These are phyloP conservation scores for Patagioenas fasciata DNA, from an alignment of 2,113 vertebrate species.

Conservation along the genomic window DNA sequence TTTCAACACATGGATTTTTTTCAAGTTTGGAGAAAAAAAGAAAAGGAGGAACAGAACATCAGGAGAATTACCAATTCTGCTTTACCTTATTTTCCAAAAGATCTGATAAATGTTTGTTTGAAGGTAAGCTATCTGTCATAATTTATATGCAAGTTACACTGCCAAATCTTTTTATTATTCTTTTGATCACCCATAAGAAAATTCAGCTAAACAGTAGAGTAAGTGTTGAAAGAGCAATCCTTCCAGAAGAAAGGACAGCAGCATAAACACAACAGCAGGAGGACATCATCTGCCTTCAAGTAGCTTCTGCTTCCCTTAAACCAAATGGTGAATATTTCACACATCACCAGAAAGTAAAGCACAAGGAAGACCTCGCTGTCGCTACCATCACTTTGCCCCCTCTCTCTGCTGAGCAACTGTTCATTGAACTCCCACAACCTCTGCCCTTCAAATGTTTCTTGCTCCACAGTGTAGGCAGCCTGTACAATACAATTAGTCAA, in stretches of 20 bases:
- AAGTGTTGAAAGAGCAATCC: background rate
- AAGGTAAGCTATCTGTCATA: background rate
- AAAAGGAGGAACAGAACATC: too few relatives aligned
- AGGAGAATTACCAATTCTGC: background rate
- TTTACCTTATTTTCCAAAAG: background rate
- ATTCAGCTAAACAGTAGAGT: background rate
- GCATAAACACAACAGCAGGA: background rate
- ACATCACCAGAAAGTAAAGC: background rate
- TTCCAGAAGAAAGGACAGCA: background rate
- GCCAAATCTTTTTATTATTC: background rate
- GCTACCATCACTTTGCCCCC: background rate
- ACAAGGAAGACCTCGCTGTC: rapidly evolving
- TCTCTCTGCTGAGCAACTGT: background rate
- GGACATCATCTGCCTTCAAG: background rate
- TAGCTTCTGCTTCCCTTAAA: background rate
- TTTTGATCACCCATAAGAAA: background rate
- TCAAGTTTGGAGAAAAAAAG: background rate
- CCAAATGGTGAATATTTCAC: background rate
- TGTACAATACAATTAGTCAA: background rate
- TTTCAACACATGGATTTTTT: background rate
- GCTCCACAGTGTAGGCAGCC: background rate
- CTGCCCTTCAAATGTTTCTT: background rate
- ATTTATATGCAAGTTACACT: background rate
- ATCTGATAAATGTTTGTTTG: background rate
- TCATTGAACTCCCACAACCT: background rate